Percentiles rank a stretch among this genome's conserved stretches.
Conservation (phyloP, 1,140 invertebrate genomes). For the Wiebesia pumilae region DNA sequence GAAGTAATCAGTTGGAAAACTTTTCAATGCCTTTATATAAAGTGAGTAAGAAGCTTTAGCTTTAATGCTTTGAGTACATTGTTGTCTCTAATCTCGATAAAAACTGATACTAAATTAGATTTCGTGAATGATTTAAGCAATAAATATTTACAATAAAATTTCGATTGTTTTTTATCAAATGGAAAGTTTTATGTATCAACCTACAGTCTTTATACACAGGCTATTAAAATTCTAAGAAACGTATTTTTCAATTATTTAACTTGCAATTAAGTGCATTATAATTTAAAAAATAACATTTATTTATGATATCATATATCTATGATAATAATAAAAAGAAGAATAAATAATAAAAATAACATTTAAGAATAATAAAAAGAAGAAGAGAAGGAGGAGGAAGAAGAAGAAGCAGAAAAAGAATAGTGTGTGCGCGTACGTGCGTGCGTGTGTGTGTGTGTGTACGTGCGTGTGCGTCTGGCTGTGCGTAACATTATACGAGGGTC, state of each 20-base stretch:
- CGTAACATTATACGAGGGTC: neutral
- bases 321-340: no score
- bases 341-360: no score
- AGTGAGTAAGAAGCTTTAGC: neutral
- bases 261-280: no score
- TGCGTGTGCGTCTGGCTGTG: neutral
- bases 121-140: neutral
- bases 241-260: no score
- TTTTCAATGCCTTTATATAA: constrained; percentile 16
- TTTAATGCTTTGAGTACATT: constrained; percentile 5
- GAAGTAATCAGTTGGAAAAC: constrained; percentile 25
- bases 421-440: neutral
- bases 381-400: no score
- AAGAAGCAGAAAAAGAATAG: no score
- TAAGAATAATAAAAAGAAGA: no score
- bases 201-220: neutral
- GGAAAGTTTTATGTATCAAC: neutral
- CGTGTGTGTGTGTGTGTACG: neutral
- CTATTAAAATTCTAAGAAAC: no score
- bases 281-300: no score
- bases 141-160: constrained; percentile 25
- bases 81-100: neutral
- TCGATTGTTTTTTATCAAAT: neutral
- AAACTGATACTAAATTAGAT: constrained; percentile 6
- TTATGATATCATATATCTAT: no score